Conservation (phyloP, 2,888 invertebrate species). For the Sarcophaga subvicina region DNA sequence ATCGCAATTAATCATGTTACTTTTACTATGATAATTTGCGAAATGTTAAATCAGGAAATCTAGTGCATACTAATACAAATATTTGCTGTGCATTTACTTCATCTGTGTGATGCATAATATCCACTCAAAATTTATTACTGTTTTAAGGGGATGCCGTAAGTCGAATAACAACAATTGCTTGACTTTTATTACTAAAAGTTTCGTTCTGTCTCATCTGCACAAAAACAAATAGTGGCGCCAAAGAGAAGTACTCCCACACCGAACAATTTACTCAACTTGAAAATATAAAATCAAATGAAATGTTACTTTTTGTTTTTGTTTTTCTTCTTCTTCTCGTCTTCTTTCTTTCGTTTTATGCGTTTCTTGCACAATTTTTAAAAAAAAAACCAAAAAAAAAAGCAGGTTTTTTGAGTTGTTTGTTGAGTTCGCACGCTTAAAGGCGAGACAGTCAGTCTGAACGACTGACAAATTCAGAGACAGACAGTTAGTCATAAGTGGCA, state of each 20-base stretch:
- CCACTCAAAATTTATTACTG: too few relatives aligned
- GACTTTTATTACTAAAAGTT: neutral
- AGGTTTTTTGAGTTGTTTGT: conserved; percentile 5
- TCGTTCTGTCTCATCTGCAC: neutral
- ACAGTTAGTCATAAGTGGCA: neutral
- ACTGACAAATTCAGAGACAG: neutral
- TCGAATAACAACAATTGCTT: neutral
- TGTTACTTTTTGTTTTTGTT: conserved; percentile 9
- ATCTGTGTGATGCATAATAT: too few relatives aligned
- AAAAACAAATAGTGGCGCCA: conserved; percentile 56
- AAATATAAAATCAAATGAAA: conserved; percentile 53
- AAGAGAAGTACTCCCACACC: conserved; percentile 66
- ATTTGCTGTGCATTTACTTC: too few relatives aligned
- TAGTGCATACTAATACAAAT: too few relatives aligned
- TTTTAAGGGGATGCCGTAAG: too few relatives aligned
- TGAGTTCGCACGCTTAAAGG: conserved; percentile 21
- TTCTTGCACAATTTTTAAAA: too few relatives aligned
- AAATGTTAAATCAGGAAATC: too few relatives aligned
- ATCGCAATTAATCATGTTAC: too few relatives aligned
- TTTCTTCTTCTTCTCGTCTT: neutral
- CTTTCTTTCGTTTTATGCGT: neutral
- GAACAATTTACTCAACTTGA: conserved; percentile 31
- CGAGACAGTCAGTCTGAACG: neutral
- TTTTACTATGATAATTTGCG: too few relatives aligned
- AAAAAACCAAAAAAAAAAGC: too few relatives aligned